Percentiles rank a stretch among this genome's conserved stretches.
phyloP scores from a whole-genome alignment of 2,888 invertebrate genomes.

The Creontiades dilutus region DNA sequence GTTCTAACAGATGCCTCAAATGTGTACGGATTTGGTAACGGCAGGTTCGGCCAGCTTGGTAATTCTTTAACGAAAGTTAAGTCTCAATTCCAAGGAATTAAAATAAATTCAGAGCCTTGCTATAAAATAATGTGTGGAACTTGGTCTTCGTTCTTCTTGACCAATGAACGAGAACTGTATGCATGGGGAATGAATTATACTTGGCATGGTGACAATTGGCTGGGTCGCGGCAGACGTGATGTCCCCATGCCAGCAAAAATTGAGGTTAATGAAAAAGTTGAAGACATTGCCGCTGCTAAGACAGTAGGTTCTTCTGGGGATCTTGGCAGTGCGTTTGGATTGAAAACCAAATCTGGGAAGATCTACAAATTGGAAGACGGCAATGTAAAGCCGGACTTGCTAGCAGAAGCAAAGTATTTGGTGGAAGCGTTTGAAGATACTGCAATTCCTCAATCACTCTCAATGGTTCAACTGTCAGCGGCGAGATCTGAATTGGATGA shows the following conservation, averaged over 20 bases:
- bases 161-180: neutral
- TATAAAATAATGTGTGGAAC: conserved; percentile 9
- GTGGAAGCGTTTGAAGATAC: conserved; percentile 4
- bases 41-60: neutral
- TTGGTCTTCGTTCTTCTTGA: neutral
- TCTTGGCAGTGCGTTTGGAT: neutral
- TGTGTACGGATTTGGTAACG: neutral
- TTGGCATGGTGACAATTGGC: neutral
- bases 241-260: conserved; percentile 2
- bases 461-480: conserved; percentile 7
- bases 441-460: conserved; percentile 30
- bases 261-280: neutral
- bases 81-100: too few species aligned
- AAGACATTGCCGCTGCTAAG: conserved; percentile 9
- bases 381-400: neutral
- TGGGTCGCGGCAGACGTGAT: neutral
- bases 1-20: neutral
- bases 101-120: neutral
- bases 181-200: conserved; percentile 20
- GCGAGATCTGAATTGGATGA: neutral
- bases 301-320: neutral
- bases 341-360: neutral
- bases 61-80: too few species aligned
- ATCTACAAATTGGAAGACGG: conserved; percentile 31
- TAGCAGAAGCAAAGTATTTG: neutral